A percentile compares a stretch with the other conserved stretches of the same genome.
These are phyloP conservation scores for Brachionus rotundiformis DNA, from an alignment of 1,140 invertebrate genomes.

Conservation along the genomic window DNA sequence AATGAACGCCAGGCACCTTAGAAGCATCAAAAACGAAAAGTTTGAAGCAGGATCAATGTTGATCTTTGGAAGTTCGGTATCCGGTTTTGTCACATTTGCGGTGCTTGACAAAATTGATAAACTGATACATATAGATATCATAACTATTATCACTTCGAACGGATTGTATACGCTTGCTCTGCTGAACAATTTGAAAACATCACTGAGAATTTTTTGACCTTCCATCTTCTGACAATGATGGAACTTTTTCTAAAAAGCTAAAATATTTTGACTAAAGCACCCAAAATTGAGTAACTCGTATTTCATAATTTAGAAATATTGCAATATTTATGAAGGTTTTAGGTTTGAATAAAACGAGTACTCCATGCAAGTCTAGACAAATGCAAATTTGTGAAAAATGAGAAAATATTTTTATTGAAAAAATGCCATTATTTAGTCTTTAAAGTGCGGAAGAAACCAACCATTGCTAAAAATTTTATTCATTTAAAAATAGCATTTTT, in stretches of 20 bases:
- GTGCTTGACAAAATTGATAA: slow-evolving; percentile 24
- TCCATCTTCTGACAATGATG: slow-evolving; percentile 7
- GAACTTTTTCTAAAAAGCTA: neutral
- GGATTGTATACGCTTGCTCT: slow-evolving; percentile 22
- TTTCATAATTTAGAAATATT: slow-evolving; percentile 17
- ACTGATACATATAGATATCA: slow-evolving; percentile 43
- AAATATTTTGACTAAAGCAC: neutral
- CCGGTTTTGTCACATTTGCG: neutral
- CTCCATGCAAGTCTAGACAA: slow-evolving; percentile 1
- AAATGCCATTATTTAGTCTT: slow-evolving; percentile 2
- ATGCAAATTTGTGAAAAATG: slow-evolving; percentile 19
- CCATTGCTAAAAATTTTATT: neutral
- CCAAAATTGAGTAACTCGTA: neutral
- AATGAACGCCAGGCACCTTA: neutral
- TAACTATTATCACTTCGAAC: slow-evolving; percentile 31
- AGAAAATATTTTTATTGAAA: neutral
- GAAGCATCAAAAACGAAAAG: slow-evolving; percentile 15
- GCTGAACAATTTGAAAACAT: slow-evolving; percentile 43
- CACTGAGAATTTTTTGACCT: slow-evolving; percentile 39
- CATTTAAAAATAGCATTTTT: neutral
- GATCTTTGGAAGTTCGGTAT: neutral
- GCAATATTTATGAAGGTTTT: neutral
- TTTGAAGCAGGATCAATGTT: neutral
- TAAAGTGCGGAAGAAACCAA: neutral
- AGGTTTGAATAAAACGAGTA: neutral